These are phyloP conservation scores for Ophonus ardosiacus DNA, from an alignment of 2,888 invertebrate species.

Conservation along the genomic window DNA sequence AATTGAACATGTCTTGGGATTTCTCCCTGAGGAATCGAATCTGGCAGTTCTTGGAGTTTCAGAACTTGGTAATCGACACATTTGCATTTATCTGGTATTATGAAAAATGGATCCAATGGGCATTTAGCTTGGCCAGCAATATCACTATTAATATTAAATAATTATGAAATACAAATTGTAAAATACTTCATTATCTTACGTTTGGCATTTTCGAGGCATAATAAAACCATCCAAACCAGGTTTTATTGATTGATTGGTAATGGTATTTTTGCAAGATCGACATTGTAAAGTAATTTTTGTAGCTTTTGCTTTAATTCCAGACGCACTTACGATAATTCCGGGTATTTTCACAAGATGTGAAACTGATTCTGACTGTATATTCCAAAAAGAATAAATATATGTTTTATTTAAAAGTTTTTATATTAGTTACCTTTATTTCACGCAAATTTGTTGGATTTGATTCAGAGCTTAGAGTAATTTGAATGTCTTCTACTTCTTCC, in stretches of 20 bases:
- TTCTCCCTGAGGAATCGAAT: slow-evolving; percentile 97
- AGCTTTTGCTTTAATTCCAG: slow-evolving; percentile 96
- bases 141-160: slow-evolving; percentile 79
- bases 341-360: slow-evolving; percentile 96
- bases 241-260: slow-evolving; percentile 93
- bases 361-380: slow-evolving; percentile 91
- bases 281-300: slow-evolving; percentile 97
- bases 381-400: slow-evolving; percentile 63
- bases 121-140: slow-evolving; percentile 95
- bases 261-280: slow-evolving; percentile 92
- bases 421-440: slow-evolving; percentile 86
- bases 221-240: slow-evolving; percentile 98
- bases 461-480: slow-evolving; percentile 91
- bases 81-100: slow-evolving; percentile 97
- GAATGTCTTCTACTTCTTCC: slow-evolving; percentile 91
- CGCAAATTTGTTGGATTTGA: slow-evolving; percentile 89
- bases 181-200: slow-evolving; percentile 79
- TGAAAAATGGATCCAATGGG: slow-evolving; percentile 98
- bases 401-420: background rate
- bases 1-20: slow-evolving; percentile 97
- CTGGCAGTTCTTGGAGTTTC: slow-evolving; percentile 98
- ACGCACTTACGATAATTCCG: slow-evolving; percentile 96
- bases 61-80: slow-evolving; percentile 99
- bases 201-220: slow-evolving; percentile 95
- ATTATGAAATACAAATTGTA: background rate